phyloP scores from a whole-genome alignment of 2,888 invertebrate genomes.

The Yponomeuta sedellus region DNA sequence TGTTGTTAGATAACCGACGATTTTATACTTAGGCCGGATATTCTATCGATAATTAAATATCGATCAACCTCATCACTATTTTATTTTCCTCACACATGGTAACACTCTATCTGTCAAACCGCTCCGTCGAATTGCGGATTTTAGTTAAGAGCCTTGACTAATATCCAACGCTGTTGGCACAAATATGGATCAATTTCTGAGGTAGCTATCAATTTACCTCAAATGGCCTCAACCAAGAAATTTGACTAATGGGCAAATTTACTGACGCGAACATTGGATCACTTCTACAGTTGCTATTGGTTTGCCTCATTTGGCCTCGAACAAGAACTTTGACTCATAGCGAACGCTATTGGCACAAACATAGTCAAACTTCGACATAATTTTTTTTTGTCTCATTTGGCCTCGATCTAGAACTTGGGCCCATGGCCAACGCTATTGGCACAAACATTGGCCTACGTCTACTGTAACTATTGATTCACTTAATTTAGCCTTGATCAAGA shows the following conservation, averaged over 20 bases:
- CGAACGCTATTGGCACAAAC: slow-evolving; percentile 89
- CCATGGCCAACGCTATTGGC: slow-evolving; percentile 82
- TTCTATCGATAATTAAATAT: too few species aligned
- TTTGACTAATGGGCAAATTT: slow-evolving; percentile 74
- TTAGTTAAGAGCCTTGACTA: slow-evolving; percentile 86
- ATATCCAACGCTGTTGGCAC: slow-evolving; percentile 80
- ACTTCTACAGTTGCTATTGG: slow-evolving; percentile 79
- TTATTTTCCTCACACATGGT: too few species aligned
- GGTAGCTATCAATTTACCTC: slow-evolving; percentile 34
- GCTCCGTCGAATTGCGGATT: too few species aligned
- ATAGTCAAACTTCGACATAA: slow-evolving; percentile 85
- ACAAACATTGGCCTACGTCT: slow-evolving; percentile 91
- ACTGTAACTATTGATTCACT: slow-evolving; percentile 37
- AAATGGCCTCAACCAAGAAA: slow-evolving; percentile 29
- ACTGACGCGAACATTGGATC: slow-evolving; percentile 88
- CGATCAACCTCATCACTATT: too few species aligned
- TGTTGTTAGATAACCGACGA: too few species aligned
- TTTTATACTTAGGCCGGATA: too few species aligned
- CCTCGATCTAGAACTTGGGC: slow-evolving; percentile 29
- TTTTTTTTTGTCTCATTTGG: background rate
- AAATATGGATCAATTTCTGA: slow-evolving; percentile 87
- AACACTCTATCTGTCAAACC: too few species aligned
- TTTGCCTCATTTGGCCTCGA: slow-evolving; percentile 24
- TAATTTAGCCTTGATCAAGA: background rate
- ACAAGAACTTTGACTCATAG: slow-evolving; percentile 22